A percentile compares a stretch with the other conserved stretches of the same genome.
phyloP scores from a whole-genome alignment of 2,113 vertebrate species.

The Oreocharis arfaki region DNA sequence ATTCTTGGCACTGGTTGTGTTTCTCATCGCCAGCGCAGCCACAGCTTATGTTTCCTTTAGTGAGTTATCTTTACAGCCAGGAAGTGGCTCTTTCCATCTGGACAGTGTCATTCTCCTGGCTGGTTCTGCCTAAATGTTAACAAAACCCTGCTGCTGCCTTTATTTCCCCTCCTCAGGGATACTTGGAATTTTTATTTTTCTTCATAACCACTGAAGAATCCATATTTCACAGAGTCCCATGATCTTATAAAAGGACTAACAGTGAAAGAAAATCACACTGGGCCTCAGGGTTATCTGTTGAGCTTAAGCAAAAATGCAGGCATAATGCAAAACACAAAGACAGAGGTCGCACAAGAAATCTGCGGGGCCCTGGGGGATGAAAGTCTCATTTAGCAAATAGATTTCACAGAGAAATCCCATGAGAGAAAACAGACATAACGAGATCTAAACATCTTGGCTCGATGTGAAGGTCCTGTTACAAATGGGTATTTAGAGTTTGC shows the following conservation, averaged over 20 bases:
- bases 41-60: conserved; percentile 67
- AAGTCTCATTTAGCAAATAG: background rate
- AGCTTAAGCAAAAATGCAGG: background rate
- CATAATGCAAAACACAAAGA: background rate
- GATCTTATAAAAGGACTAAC: background rate
- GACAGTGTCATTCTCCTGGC: conserved; percentile 67
- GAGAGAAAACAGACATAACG: conserved; percentile 1
- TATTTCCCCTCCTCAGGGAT: conserved; percentile 57
- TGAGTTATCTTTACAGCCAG: conserved; percentile 72
- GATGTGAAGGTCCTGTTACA: background rate
- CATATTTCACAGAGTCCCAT: background rate
- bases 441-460: conserved; percentile 5
- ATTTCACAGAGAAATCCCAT: background rate
- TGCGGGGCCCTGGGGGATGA: background rate
- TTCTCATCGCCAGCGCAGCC: conserved; percentile 41
- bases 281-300: conserved; percentile 53
- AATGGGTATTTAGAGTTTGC: background rate
- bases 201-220: conserved; percentile 10
- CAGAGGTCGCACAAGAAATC: background rate
- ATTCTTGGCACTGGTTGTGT: conserved; percentile 5
- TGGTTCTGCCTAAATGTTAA: conserved; percentile 64
- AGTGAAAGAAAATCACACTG: background rate
- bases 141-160: conserved; percentile 66
- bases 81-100: conserved; percentile 73
- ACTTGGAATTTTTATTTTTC: conserved; percentile 67